Conservation (phyloP, 92 coral and sea anemone species). For the Phenganax subtilis region DNA sequence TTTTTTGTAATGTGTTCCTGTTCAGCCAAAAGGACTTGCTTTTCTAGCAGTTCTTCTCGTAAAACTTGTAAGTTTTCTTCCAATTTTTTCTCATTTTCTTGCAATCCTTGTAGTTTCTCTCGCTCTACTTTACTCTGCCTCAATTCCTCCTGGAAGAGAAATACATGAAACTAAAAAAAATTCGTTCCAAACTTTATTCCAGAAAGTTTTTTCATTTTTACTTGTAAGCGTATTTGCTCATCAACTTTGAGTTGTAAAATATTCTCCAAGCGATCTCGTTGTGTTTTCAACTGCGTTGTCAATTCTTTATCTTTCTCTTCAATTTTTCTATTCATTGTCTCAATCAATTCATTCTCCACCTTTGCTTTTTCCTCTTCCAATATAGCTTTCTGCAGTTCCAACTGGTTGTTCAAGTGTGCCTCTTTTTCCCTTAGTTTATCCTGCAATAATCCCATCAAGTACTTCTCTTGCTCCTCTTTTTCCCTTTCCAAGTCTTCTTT, state of each 20-base stretch:
- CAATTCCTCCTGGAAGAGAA: conserved; percentile 41
- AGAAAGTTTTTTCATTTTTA: conserved; percentile 36
- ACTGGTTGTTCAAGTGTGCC: conserved; percentile 58
- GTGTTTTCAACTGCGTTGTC: conserved; percentile 59
- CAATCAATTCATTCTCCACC: conserved; percentile 66
- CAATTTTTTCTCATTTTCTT: conserved; percentile 74
- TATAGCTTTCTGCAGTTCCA: conserved; percentile 71
- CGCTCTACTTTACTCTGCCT: conserved; percentile 62
- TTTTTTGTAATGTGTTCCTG: conserved; percentile 85
- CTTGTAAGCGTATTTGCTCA: conserved; percentile 64
- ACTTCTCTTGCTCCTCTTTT: conserved; percentile 65
- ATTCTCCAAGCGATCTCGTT: conserved; percentile 69
- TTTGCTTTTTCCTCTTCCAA: conserved; percentile 75
- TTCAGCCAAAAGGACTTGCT: conserved; percentile 64
- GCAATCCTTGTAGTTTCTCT: conserved; percentile 66
- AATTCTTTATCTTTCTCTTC: conserved; percentile 91
- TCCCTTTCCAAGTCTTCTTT: conserved; percentile 71
- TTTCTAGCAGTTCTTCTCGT: conserved; percentile 62
- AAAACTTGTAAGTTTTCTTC: conserved; percentile 66
- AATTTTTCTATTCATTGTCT: conserved; percentile 68
- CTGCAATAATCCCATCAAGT: conserved; percentile 58
- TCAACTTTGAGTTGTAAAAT: conserved; percentile 73
- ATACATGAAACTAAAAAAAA: background rate
- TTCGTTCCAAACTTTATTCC: background rate
- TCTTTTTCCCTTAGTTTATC: conserved; percentile 73